Base-by-base conservation (phyloP, 1,140 invertebrate species). In the Steinernema khuongi region DNA sequence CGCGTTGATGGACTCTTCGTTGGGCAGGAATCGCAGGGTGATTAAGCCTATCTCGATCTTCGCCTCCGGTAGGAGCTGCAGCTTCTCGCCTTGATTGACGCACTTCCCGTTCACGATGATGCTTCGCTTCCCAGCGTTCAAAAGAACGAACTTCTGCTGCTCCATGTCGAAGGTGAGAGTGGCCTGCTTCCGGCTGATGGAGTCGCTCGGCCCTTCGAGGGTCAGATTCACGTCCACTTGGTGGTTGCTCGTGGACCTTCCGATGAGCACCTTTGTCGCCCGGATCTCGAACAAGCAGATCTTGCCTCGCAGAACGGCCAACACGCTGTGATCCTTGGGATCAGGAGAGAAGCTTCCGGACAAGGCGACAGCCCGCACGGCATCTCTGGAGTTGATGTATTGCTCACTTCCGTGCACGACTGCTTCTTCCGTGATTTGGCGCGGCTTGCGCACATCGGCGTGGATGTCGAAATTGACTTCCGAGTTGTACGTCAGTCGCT, bases 101-200 rank as follows among this genome's bases (percentile, higher is more conserved):
- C 94, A 93, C 78, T 91, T 90, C 1, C 94, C 93, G 85, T 98
- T 94, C 1, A 98, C 92, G 86, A 92, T 95, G 77, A 97, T 92
- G 0, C 94, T 91, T 76, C 94, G 86, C 83, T 96, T 96, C n/a
- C 50, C 50, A 26, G 26, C 50, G 50, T 60, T 60, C 4, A 60
- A 26, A 14, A 60, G 22, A 11, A 26, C 19, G 19, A 60, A 60
- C 19, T 22, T 60, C 4, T 22, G 11, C 19, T 11, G 4, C 11
- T 60, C 50, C 7, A 22, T 4, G 19, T 60, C 74, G 22, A 77
- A 76, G 7, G 31, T 26, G 1, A 75, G 32, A 30, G 67, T 26
- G 7, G 74, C 77, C 26, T 80, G 81, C 44, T 79, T 80, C 26
- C 79, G 80, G 66, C 74, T 80, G 18, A 80, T 79, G 17, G 32